Evolutionary conservation across 64 coral and sea anemone species (phyloP).

Genomic region (Orbicella faveolata): DNA sequence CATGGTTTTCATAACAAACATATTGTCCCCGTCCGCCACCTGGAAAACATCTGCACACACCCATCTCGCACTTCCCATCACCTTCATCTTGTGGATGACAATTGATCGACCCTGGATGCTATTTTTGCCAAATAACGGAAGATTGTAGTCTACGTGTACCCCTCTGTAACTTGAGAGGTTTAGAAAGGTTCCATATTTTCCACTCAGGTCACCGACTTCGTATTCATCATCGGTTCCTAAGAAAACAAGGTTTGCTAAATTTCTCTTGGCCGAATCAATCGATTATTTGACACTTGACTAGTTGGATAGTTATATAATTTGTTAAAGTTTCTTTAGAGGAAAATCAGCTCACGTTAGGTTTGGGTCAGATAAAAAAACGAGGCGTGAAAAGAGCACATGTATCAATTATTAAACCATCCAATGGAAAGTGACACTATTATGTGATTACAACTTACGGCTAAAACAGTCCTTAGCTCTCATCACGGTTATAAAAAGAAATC

Average conservation of each 20-base stretch:
- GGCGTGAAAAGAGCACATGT: no score
- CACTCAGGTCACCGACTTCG: slow-evolving; percentile 85
- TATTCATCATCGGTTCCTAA: slow-evolving; percentile 82
- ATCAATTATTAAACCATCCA: no score
- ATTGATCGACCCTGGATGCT: slow-evolving; percentile 79
- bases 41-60: slow-evolving; percentile 78
- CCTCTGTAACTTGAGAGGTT: slow-evolving; percentile 7
- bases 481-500: no score
- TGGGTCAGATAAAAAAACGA: no score
- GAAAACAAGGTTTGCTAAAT: not conserved
- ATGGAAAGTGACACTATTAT: no score
- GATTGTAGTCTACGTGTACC: slow-evolving; percentile 61
- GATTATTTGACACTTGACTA: no score
- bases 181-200: slow-evolving; percentile 80
- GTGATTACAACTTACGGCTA: no score
- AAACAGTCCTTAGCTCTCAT: no score
- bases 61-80: slow-evolving; percentile 60
- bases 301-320: no score
- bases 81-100: slow-evolving; percentile 71
- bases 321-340: no score
- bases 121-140: slow-evolving; percentile 87
- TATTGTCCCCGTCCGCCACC: not conserved
- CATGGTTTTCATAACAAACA: slow-evolving; percentile 53
- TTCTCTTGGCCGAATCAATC: not conserved
- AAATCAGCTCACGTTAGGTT: no score